Conservation (phyloP, 2,113 vertebrate genomes). For the Nerophis ophidion region DNA sequence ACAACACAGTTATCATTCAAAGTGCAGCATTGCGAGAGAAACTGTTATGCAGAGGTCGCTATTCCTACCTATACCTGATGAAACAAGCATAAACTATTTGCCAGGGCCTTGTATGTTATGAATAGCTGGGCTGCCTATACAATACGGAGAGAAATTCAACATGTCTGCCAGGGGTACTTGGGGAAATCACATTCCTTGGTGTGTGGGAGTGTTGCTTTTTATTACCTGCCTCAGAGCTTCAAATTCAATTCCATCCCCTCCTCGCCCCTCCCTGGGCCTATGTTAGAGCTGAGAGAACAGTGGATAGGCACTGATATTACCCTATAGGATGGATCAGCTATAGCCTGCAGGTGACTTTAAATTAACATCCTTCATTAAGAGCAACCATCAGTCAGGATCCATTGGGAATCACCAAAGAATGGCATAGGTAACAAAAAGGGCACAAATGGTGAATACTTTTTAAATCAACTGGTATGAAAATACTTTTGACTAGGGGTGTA, state of each 20-base stretch:
- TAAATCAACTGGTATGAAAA: constrained; percentile 30
- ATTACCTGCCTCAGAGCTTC: constrained; percentile 74
- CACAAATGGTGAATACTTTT: constrained; percentile 22
- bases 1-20: constrained; percentile 3
- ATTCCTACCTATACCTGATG: constrained; percentile 38
- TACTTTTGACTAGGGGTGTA: constrained; percentile 12
- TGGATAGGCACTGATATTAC: constrained; percentile 47
- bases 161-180: constrained; percentile 71
- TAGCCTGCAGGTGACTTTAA: constrained; percentile 69
- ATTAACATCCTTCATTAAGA: constrained; percentile 69
- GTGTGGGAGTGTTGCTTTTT: constrained; percentile 72
- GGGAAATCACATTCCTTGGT: constrained; percentile 74
- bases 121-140: constrained; percentile 62
- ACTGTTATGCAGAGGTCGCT: constrained; percentile 15
- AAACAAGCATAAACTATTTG: constrained; percentile 47
- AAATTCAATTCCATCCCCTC: constrained; percentile 69
- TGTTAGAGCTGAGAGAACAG: constrained; percentile 57
- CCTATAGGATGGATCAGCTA: constrained; percentile 41
- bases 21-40: not conserved
- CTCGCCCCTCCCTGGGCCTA: constrained; percentile 62
- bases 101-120: constrained; percentile 55
- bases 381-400: constrained; percentile 56
- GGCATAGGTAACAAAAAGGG: constrained; percentile 33
- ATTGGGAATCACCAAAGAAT: constrained; percentile 36
- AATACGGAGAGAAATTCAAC: constrained; percentile 65